Evolutionary conservation across 1,140 invertebrate genomes (phyloP), one percentile per base, ranked within the genome.

Genomic region (Achatina immaculata): DNA sequence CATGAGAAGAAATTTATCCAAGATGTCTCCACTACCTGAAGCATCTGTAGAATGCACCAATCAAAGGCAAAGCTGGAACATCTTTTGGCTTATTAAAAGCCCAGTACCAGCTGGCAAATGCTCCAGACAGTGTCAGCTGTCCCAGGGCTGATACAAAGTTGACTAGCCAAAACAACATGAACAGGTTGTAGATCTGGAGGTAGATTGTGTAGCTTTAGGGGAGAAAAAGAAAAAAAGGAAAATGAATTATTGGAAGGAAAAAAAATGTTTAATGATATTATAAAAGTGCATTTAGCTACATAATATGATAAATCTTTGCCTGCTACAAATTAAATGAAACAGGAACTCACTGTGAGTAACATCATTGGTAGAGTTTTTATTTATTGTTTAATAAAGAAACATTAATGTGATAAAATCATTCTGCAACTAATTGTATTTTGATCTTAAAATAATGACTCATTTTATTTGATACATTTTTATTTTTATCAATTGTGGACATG

Each of bases 51-150:
- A 80, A 80, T 21, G 78, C 69, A 28, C 65, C 65, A 43, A 74
- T 19, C 19, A 81, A 43, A 36, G 79, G 79, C 16, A 81, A 81
- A 81, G 95, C 95, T 0, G 96, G 96, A 14, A 98, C 93, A 86
- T 96, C 93, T n/a, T 92, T 92, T 86, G 96, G 96, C 83, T 94
- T 94, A 40, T 95, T 92, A 83, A 95, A 95, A 0, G 97, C 97
- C 97, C 97, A 99, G 90, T 99, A 99, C 95, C 97, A 99, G 0
- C 95, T 95, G 24, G 97, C 92, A 90, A 94, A 94, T 0, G 93
- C 92, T 31, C 95, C 95, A 2, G 97, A 96, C 55, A 99, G 90
- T 38, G 96, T 95, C 95, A 98, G 96, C 89, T 99, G 95, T 19
- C 95, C 94, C 11, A 98, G 92, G 21, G 95, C 97, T 7, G 95